Percentiles rank a stretch among this genome's conserved stretches.
Evolutionary conservation across 2,113 vertebrate genomes (phyloP).

Genomic region (Gymnobelideus leadbeateri): DNA sequence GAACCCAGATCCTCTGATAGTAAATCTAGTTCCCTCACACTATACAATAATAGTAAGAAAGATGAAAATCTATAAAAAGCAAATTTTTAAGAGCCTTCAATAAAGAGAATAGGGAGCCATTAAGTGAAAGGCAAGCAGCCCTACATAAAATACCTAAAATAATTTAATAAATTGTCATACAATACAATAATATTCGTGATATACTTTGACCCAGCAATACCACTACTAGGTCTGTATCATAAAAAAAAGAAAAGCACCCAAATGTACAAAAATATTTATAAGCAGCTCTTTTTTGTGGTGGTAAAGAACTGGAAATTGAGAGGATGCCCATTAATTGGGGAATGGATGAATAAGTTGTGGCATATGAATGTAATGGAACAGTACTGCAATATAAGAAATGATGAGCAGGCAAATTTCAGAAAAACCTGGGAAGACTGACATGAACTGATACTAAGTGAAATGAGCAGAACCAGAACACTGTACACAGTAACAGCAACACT

Average conservation of each 20-base stretch:
- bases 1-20: slow-evolving; percentile 23
- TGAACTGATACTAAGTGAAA: background rate
- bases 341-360: background rate
- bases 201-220: background rate
- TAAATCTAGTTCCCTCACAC: background rate
- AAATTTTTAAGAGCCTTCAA: background rate
- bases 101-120: background rate
- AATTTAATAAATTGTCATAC: background rate
- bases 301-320: background rate
- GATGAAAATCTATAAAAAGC: background rate
- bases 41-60: background rate
- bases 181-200: background rate
- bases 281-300: background rate
- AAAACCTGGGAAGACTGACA: background rate
- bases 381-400: background rate
- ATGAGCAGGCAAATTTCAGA: background rate
- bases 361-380: background rate
- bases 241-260: background rate
- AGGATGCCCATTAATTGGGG: background rate
- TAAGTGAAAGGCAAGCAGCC: background rate
- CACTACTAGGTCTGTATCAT: background rate
- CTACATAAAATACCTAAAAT: background rate
- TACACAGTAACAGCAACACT: background rate
- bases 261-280: background rate
- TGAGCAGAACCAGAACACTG: background rate